These are phyloP conservation scores for Poecilia gillii DNA, from an alignment of 2,797 vertebrate species.

Conservation along the genomic window DNA sequence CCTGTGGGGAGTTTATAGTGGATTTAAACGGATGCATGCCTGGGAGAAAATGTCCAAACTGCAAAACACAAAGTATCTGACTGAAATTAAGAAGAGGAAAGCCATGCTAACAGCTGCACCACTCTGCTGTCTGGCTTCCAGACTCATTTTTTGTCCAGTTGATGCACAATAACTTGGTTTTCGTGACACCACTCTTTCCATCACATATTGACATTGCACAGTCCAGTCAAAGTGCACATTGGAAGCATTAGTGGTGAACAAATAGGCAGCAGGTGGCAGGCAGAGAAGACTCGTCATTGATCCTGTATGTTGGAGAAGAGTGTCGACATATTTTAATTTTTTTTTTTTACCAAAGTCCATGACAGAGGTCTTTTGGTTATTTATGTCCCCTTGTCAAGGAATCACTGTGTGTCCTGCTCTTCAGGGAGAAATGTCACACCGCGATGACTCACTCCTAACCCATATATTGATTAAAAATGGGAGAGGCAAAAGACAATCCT, in stretches of 20 bases:
- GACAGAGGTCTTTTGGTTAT: slow-evolving; percentile 6
- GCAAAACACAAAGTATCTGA: not conserved
- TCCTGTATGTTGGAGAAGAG: slow-evolving; percentile 5
- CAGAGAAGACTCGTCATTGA: slow-evolving; percentile 22
- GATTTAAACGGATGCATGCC: not conserved
- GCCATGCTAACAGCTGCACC: not conserved
- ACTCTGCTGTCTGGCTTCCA: not conserved
- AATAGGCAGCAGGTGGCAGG: slow-evolving; percentile 19
- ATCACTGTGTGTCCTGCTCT: slow-evolving; percentile 15
- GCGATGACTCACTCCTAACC: slow-evolving; percentile 39
- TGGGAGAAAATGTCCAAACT: not conserved
- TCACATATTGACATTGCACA: not conserved
- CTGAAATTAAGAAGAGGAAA: not conserved
- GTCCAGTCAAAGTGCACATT: slow-evolving; percentile 6
- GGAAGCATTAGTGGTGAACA: slow-evolving; percentile 1
- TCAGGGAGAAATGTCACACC: slow-evolving; percentile 19
- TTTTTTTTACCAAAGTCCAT: slow-evolving; percentile 13
- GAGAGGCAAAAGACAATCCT: slow-evolving; percentile 13
- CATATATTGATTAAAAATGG: slow-evolving; percentile 41
- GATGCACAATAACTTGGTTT: not conserved
- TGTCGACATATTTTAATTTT: not conserved
- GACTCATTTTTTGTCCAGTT: not conserved
- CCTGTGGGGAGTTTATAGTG: not conserved
- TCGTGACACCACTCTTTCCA: not conserved
- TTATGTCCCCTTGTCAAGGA: slow-evolving; percentile 18